phyloP scores from a whole-genome alignment of 2,113 vertebrate species.

The Amazona guildingii region DNA sequence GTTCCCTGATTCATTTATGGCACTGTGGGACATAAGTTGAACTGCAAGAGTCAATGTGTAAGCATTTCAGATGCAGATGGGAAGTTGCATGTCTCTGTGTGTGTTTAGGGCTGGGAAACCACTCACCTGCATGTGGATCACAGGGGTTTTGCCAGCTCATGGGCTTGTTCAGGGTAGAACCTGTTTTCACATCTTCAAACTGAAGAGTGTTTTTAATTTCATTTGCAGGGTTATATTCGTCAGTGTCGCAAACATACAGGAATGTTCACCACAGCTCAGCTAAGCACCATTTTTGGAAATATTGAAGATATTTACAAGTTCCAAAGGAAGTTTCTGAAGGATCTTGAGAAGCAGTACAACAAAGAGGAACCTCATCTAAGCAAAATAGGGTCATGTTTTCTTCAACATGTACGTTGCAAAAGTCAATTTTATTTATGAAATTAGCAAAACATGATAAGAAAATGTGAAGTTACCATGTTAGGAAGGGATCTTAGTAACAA shows the following conservation, averaged over 20 bases:
- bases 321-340: slow-evolving; percentile 92
- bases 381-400: slow-evolving; percentile 95
- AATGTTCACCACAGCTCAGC: slow-evolving; percentile 90
- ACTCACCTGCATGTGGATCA: neutral
- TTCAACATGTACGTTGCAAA: slow-evolving; percentile 83
- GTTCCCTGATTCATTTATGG: neutral
- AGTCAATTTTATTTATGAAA: neutral
- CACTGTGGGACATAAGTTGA: neutral
- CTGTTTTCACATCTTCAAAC: neutral
- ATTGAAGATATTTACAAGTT: slow-evolving; percentile 98
- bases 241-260: slow-evolving; percentile 93
- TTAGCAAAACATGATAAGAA: neutral
- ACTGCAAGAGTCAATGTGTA: neutral
- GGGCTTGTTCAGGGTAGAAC: neutral
- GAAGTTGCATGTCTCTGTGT: neutral
- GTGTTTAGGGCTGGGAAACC: neutral
- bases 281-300: slow-evolving; percentile 96
- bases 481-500: neutral
- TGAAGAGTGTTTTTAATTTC: neutral
- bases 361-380: slow-evolving; percentile 92
- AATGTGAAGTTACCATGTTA: neutral
- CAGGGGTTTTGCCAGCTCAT: neutral
- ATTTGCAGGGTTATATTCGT: slow-evolving; percentile 90
- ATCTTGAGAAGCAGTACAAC: slow-evolving; percentile 95
- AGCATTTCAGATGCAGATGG: neutral